A percentile compares a stretch with the other conserved stretches of the same genome.
Evolutionary conservation across 64 coral and sea anemone genomes (phyloP).

Genomic region (Pachyseris speciosa): DNA sequence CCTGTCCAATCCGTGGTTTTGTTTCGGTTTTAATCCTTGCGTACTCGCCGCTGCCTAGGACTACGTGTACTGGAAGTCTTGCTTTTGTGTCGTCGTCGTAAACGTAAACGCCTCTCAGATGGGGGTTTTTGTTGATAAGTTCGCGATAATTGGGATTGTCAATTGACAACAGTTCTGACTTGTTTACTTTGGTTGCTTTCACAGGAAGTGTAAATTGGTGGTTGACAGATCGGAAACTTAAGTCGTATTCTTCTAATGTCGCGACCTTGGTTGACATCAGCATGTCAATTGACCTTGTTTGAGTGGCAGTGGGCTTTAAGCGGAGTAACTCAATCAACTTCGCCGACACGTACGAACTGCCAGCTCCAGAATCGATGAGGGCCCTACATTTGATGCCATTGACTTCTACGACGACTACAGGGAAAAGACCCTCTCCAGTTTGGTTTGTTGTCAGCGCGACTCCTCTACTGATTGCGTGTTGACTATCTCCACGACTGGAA

Average conservation of each 20-base stretch:
- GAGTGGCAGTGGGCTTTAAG: neutral
- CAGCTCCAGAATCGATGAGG: no score
- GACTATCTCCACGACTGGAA: no score
- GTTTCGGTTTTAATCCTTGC: neutral
- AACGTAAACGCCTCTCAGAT: neutral
- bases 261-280: neutral
- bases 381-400: no score
- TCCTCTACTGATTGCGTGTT: no score
- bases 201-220: neutral
- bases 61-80: neutral
- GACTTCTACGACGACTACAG: no score
- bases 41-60: neutral
- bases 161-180: neutral
- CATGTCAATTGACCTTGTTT: neutral
- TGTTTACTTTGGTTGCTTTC: neutral
- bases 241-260: neutral
- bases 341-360: no score
- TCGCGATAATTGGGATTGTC: neutral
- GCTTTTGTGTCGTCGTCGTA: neutral
- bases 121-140: neutral
- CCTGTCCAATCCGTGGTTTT: neutral
- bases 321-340: neutral
- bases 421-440: neutral
- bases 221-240: neutral
- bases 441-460: neutral